Base-by-base conservation (phyloP, 2,888 invertebrate genomes). In the Drosophila paracracens region DNA sequence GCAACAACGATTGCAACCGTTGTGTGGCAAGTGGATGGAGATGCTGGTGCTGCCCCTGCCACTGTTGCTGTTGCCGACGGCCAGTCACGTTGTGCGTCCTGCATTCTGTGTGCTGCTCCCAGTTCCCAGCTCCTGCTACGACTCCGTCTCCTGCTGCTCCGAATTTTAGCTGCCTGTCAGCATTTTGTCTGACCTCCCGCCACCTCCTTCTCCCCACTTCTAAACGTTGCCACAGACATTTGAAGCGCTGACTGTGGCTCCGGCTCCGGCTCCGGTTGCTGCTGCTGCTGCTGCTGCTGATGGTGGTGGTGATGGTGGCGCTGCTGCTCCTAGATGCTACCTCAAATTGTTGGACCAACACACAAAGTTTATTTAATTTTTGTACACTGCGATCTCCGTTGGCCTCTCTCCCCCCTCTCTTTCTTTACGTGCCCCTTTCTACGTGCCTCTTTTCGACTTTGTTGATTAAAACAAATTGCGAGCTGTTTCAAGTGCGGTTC, bases 381-480 rank as follows among this genome's bases (percentile, higher is more conserved):
- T 81, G 79, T 79, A 40, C 78, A 65, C 25, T 80, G 53, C 64
- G 51, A 46, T 46, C 25, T 46, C 46, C 52, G 18, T 13, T 25
- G 16, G 8, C 21, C 10, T 25, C 35, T 1, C 52, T 16, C 13
- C 10, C 29, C 13, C 16, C 27, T 11, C 10, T n/a, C 27, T 13
- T 38, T 7, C 13, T n/a, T n/a, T 56, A 38, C 54, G 54, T 56
- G 54, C 27, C 54, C 38, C 57, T 50, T 53, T 29, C 63, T 70
- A 73, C 67, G 73, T 69, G 79, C 66, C 62, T 61, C 71, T 82
- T 88, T 88, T 83, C 83, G 85, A 88, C 81, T 87, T 89, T 84
- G 89, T 87, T 87, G 87, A 87, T 87, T 87, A 87, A 87, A 89
- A 89, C 87, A 87, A 87, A 87, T 87, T 87, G 89, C 75, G 87